phyloP scores from a whole-genome alignment of 2,888 invertebrate genomes.

The Drosophila nr. perissopoda region DNA sequence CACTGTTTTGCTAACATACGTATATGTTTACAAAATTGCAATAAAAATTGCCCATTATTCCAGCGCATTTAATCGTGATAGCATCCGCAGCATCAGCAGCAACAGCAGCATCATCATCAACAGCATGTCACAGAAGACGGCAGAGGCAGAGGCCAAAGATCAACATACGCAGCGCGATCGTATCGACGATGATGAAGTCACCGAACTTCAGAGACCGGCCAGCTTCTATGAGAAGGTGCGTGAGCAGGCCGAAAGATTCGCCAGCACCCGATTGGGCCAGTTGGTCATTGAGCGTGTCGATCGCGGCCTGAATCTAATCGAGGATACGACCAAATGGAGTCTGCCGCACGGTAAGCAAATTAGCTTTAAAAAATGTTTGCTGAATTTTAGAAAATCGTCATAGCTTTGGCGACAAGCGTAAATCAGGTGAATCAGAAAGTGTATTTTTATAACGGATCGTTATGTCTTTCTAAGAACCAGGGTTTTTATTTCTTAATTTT shows the following conservation, averaged over 20 bases:
- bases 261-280: slow-evolving; percentile 80
- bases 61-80: slow-evolving; percentile 28
- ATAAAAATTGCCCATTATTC: slow-evolving; percentile 38
- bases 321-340: slow-evolving; percentile 84
- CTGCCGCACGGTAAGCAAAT: slow-evolving; percentile 76
- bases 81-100: slow-evolving; percentile 28
- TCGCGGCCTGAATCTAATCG: slow-evolving; percentile 74
- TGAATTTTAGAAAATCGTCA: neutral
- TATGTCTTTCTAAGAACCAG: neutral
- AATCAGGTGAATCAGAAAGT: neutral
- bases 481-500: neutral
- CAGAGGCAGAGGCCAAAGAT: slow-evolving; percentile 48
- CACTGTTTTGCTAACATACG: neutral
- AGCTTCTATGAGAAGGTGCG: slow-evolving; percentile 68
- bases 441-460: neutral
- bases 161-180: slow-evolving; percentile 57
- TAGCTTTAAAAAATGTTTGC: neutral
- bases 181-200: slow-evolving; percentile 67
- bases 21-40: slow-evolving; percentile 18
- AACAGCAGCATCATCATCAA: slow-evolving; percentile 17
- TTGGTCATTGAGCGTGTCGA: slow-evolving; percentile 76
- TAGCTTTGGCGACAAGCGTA: neutral
- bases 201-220: slow-evolving; percentile 56
- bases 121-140: slow-evolving; percentile 61
- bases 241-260: slow-evolving; percentile 73